Percentiles rank a stretch among this genome's conserved stretches.
These are phyloP conservation scores for Burhinus oedicnemus DNA, from an alignment of 2,113 vertebrate species.

Conservation along the genomic window DNA sequence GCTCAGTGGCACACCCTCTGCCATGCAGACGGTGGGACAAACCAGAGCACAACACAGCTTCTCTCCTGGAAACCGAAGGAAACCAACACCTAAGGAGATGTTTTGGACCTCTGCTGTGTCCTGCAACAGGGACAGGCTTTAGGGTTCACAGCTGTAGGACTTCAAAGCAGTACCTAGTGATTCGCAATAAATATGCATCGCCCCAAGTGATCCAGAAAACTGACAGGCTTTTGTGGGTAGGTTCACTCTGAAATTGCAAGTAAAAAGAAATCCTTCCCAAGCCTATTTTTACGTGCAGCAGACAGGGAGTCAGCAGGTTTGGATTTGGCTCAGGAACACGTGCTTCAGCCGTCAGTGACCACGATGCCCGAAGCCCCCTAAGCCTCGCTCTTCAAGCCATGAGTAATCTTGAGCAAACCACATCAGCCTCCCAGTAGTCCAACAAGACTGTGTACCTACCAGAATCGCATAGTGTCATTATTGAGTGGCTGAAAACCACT, in stretches of 20 bases:
- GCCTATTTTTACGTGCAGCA: neutral
- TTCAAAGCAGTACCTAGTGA: neutral
- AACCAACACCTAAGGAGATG: neutral
- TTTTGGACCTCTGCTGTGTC: neutral
- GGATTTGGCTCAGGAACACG: neutral
- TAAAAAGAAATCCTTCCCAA: neutral
- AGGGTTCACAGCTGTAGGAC: neutral
- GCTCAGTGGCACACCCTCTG: neutral
- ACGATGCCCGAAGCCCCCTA: accelerated
- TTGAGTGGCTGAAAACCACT: neutral
- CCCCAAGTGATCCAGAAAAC: neutral
- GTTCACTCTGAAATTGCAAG: neutral
- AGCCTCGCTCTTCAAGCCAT: neutral
- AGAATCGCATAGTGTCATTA: neutral
- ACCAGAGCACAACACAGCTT: neutral
- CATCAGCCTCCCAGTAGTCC: neutral
- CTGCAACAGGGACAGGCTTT: neutral
- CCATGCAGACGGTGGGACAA: neutral
- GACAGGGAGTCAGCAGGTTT: neutral
- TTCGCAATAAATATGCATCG: accelerated
- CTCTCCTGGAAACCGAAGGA: neutral
- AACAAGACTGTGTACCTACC: neutral
- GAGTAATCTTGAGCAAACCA: neutral
- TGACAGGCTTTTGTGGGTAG: neutral
- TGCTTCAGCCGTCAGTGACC: neutral